phyloP scores from a whole-genome alignment of 2,888 invertebrate genomes.

The Troglohyphantes excavatus region DNA sequence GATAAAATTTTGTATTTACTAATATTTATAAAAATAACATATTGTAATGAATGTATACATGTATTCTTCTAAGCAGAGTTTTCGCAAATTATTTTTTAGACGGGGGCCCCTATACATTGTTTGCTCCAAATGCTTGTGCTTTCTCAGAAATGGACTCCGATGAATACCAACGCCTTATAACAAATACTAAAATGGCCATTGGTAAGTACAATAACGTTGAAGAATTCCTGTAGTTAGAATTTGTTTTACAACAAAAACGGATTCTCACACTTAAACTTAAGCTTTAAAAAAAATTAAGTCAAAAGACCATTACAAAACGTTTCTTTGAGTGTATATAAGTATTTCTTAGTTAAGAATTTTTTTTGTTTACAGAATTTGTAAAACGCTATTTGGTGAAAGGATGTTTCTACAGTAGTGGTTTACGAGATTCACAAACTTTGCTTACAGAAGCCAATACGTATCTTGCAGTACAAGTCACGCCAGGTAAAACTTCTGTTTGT shows the following conservation, averaged over 20 bases:
- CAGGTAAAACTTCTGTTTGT: conserved; percentile 42
- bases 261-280: no score
- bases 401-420: conserved; percentile 61
- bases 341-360: not conserved
- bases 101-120: conserved; percentile 78
- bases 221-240: not conserved
- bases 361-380: conserved; percentile 52
- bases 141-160: conserved; percentile 70
- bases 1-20: no score
- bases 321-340: not conserved
- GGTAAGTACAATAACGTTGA: conserved; percentile 9
- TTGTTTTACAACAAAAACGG: not conserved
- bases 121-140: conserved; percentile 78
- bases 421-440: conserved; percentile 41
- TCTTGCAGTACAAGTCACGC: conserved; percentile 48
- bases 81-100: conserved; percentile 17
- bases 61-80: not conserved
- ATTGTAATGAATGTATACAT: no score
- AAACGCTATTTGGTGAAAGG: conserved; percentile 60
- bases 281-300: no score
- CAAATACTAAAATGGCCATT: conserved; percentile 54
- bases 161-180: conserved; percentile 64
- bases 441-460: conserved; percentile 51
- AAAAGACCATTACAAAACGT: not conserved
- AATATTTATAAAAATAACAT: no score